These are phyloP conservation scores for Anguilla anguilla DNA, from an alignment of 2,797 vertebrate species.

Conservation along the genomic window DNA sequence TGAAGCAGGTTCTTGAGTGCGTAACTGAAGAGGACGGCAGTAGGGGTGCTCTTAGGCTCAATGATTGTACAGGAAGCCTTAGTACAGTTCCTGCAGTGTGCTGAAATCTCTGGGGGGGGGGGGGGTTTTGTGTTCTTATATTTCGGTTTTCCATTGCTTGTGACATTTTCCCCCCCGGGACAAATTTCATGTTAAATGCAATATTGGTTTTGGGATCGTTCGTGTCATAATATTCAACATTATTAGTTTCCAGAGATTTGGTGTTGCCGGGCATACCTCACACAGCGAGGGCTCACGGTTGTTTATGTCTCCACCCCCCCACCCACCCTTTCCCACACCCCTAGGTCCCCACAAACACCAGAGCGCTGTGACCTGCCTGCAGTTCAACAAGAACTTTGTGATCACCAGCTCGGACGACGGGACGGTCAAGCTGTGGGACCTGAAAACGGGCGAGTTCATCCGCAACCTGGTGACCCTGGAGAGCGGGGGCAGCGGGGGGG, in stretches of 20 bases:
- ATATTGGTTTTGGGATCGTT: background rate
- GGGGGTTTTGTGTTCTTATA: too few relatives aligned
- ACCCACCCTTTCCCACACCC: constrained; percentile 52
- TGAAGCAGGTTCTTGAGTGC: background rate
- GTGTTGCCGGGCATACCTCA: too few relatives aligned
- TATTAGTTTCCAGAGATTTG: background rate
- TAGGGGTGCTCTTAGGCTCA: background rate
- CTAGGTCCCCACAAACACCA: constrained; percentile 92
- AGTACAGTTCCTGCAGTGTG: background rate
- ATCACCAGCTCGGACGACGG: constrained; percentile 95
- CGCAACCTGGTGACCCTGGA: constrained; percentile 91
- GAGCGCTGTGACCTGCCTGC: constrained; percentile 93
- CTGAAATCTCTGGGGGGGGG: too few relatives aligned
- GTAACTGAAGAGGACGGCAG: background rate
- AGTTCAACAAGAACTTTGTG: constrained; percentile 95
- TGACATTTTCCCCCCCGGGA: background rate
- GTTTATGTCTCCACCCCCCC: constrained; percentile 26
- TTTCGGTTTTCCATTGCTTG: too few relatives aligned
- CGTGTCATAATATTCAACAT: background rate
- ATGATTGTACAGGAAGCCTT: background rate
- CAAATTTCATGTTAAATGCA: too few relatives aligned
- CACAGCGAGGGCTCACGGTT: background rate
- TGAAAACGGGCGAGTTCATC: constrained; percentile 91
- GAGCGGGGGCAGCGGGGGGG: constrained; percentile 87
- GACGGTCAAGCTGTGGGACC: constrained; percentile 96